phyloP scores from a whole-genome alignment of 2,797 vertebrate species.

The Anolis apletophallus region DNA sequence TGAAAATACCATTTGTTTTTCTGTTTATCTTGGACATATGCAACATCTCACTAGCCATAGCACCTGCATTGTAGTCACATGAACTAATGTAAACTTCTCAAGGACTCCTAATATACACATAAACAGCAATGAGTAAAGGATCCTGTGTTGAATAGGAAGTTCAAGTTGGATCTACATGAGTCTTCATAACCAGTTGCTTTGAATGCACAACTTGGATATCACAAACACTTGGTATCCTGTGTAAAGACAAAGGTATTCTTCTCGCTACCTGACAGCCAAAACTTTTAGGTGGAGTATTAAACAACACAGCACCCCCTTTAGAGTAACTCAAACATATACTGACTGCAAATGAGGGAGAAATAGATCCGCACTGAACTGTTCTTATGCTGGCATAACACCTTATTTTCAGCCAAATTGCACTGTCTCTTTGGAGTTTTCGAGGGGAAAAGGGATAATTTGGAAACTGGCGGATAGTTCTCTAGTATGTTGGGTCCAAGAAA shows the following conservation, averaged over 20 bases:
- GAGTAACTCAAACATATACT: no score
- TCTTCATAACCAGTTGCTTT: no score
- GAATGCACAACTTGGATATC: not conserved
- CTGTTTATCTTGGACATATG: constrained; percentile 1
- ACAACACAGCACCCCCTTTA: not conserved
- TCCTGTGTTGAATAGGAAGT: not conserved
- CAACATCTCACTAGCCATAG: not conserved
- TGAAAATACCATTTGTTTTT: constrained; percentile 40
- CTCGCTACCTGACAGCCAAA: not conserved
- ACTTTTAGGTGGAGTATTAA: not conserved
- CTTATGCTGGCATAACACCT: no score
- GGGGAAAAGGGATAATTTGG: no score
- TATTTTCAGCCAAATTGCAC: not conserved
- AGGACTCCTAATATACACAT: not conserved
- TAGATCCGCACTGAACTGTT: no score
- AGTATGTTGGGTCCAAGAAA: no score
- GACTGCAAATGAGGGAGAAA: no score
- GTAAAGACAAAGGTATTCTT: not conserved
- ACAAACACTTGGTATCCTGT: not conserved
- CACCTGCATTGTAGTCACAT: not conserved
- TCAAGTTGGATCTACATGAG: not conserved
- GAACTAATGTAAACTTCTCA: not conserved
- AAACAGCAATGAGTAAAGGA: not conserved
- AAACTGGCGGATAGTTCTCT: no score
- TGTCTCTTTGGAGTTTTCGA: no score